These are phyloP conservation scores for Pogonophryne albipinna DNA, from an alignment of 2,797 vertebrate species.

Conservation along the genomic window DNA sequence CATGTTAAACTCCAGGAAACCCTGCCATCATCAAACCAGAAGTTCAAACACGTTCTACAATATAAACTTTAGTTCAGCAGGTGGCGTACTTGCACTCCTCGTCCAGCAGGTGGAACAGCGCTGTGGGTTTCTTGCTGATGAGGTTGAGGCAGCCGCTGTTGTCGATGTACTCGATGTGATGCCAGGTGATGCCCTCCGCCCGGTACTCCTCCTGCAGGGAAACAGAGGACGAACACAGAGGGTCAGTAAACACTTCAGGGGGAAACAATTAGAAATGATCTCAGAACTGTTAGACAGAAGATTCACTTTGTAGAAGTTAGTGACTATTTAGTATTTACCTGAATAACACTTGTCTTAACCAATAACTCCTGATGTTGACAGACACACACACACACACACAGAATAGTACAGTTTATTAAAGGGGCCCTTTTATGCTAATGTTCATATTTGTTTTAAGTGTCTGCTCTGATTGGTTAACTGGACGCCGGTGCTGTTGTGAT, in stretches of 20 bases:
- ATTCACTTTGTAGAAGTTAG: background rate
- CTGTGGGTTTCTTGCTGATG: constrained; percentile 98
- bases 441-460: no score
- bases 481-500: no score
- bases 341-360: background rate
- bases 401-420: no score
- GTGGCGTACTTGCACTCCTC: constrained; percentile 97
- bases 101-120: constrained; percentile 96
- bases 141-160: constrained; percentile 96
- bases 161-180: constrained; percentile 96
- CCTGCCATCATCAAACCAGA: no score
- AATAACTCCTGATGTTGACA: background rate
- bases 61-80: background rate
- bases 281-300: background rate
- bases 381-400: background rate
- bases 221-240: background rate
- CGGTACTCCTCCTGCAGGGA: constrained; percentile 93
- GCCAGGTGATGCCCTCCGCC: constrained; percentile 96
- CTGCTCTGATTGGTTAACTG: no score
- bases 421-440: no score
- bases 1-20: background rate
- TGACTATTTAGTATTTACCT: background rate
- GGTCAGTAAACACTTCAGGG: background rate
- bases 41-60: background rate
- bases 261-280: background rate